Conservation (phyloP, 2,888 invertebrate genomes). For the Calephelis perditalis region DNA sequence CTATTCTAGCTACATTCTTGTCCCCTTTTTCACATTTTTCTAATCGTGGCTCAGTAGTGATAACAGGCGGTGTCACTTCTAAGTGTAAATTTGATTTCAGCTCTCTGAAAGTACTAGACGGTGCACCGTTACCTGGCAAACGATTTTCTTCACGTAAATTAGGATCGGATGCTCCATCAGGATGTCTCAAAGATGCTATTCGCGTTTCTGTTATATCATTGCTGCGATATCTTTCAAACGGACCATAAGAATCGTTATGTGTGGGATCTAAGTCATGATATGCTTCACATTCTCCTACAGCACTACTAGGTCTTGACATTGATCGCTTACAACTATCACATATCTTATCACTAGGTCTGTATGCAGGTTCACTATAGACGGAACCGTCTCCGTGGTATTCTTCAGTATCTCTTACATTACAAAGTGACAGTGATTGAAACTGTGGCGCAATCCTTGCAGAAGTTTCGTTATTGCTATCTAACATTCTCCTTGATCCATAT, state of each 20-base stretch:
- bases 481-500: slow-evolving; percentile 86
- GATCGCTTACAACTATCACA: slow-evolving; percentile 86
- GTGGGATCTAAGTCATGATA: slow-evolving; percentile 77
- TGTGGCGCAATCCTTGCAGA: slow-evolving; percentile 77
- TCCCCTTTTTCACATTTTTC: slow-evolving; percentile 81
- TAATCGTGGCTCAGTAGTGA: slow-evolving; percentile 77
- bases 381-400: slow-evolving; percentile 86
- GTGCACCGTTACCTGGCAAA: slow-evolving; percentile 80
- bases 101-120: slow-evolving; percentile 79
- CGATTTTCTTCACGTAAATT: slow-evolving; percentile 86
- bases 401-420: slow-evolving; percentile 83
- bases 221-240: slow-evolving; percentile 81
- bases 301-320: slow-evolving; percentile 83
- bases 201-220: slow-evolving; percentile 75
- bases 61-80: slow-evolving; percentile 74
- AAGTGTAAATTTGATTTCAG: slow-evolving; percentile 69
- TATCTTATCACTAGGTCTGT: slow-evolving; percentile 84
- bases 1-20: slow-evolving; percentile 81
- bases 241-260: slow-evolving; percentile 72
- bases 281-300: slow-evolving; percentile 81
- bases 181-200: slow-evolving; percentile 88
- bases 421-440: slow-evolving; percentile 84
- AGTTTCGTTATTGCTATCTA: slow-evolving; percentile 81
- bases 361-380: slow-evolving; percentile 92
- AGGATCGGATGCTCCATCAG: slow-evolving; percentile 96